Conservation (phyloP, 1,140 invertebrate genomes). For the Scylla paramamosain region DNA sequence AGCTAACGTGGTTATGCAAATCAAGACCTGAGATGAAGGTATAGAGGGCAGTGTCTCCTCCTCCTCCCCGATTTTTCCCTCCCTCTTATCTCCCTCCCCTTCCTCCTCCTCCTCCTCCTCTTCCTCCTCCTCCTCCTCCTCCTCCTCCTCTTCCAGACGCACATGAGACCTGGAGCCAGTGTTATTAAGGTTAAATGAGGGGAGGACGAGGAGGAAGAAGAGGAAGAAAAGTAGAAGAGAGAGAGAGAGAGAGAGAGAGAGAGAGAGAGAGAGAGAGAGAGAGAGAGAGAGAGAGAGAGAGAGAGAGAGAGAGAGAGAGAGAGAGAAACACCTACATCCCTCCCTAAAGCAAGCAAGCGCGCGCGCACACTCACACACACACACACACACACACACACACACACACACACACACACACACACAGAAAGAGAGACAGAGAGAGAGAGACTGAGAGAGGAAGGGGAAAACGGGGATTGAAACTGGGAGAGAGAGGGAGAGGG, state of each 20-base stretch:
- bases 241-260: not conserved
- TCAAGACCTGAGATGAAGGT: not conserved
- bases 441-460: not conserved
- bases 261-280: too few relatives aligned
- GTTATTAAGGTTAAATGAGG: not conserved
- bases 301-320: not conserved
- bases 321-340: not conserved
- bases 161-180: not conserved
- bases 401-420: too few relatives aligned
- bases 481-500: not conserved
- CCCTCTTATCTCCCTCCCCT: not conserved
- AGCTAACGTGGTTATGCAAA: constrained; percentile 44
- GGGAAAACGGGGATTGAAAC: not conserved
- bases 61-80: not conserved
- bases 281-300: not conserved
- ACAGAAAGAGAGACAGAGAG: not conserved
- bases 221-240: not conserved
- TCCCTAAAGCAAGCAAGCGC: too few relatives aligned
- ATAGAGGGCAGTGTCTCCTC: not conserved
- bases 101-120: not conserved
- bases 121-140: not conserved
- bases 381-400: too few relatives aligned
- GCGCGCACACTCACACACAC: too few relatives aligned
- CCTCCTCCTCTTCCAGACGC: not conserved
- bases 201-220: not conserved